Conservation (phyloP, 2,888 invertebrate genomes). For the Nemurella pictetii region DNA sequence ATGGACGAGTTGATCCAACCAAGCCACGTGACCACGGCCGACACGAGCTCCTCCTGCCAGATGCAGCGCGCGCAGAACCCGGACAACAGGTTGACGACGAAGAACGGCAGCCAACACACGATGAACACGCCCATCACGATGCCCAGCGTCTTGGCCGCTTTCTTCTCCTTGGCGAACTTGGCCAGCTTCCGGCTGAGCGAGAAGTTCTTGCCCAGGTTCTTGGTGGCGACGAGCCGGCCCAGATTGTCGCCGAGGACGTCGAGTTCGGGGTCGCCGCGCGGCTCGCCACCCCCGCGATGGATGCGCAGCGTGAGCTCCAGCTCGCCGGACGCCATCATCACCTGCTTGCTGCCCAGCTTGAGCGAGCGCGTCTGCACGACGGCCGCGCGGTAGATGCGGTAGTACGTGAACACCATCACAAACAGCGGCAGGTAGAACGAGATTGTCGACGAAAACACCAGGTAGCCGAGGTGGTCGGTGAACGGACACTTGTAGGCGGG, state of each 20-base stretch:
- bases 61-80: constrained; percentile 89
- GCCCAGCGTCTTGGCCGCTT: constrained; percentile 95
- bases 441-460: constrained; percentile 96
- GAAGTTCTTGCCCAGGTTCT: constrained; percentile 82
- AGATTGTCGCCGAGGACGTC: constrained; percentile 66
- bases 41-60: constrained; percentile 83
- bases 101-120: constrained; percentile 96
- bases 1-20: constrained; percentile 96
- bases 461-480: constrained; percentile 93
- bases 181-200: constrained; percentile 90
- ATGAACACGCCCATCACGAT: constrained; percentile 98
- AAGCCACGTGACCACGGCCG: constrained; percentile 89
- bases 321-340: constrained; percentile 82
- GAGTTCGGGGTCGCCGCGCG: constrained; percentile 52
- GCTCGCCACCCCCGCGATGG: constrained; percentile 81
- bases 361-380: constrained; percentile 88
- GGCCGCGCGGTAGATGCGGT: constrained; percentile 92
- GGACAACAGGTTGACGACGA: constrained; percentile 89
- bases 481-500: constrained; percentile 89
- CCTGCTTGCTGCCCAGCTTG: constrained; percentile 89
- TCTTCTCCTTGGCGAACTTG: constrained; percentile 95
- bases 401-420: constrained; percentile 98
- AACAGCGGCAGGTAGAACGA: constrained; percentile 96
- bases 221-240: constrained; percentile 62
- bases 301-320: constrained; percentile 87